Conservation (phyloP, 2,888 invertebrate species). For the Polymixis flavicincta region DNA sequence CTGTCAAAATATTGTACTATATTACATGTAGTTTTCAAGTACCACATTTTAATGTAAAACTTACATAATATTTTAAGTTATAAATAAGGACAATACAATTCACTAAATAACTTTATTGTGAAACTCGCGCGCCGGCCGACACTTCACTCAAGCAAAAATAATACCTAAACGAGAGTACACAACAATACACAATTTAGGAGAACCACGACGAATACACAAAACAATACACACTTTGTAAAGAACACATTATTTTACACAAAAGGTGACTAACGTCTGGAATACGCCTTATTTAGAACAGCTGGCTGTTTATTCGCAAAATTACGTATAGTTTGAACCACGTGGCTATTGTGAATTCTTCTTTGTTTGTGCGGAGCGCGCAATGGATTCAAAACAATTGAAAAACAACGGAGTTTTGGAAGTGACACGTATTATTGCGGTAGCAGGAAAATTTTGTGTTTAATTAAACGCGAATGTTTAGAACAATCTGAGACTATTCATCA, state of each 20-base stretch:
- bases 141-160: background rate
- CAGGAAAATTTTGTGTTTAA: constrained; percentile 47
- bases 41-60: background rate
- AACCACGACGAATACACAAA: constrained; percentile 25
- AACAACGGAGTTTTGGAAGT: constrained; percentile 49
- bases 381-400: constrained; percentile 49
- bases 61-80: background rate
- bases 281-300: constrained; percentile 27
- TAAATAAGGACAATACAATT: constrained; percentile 5
- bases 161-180: constrained; percentile 16
- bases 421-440: constrained; percentile 59
- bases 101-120: constrained; percentile 10
- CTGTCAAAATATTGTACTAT: too few species aligned
- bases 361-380: constrained; percentile 43
- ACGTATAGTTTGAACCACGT: constrained; percentile 50
- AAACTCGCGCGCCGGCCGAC: constrained; percentile 1
- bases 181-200: constrained; percentile 34
- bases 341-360: constrained; percentile 32
- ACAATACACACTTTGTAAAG: constrained; percentile 55
- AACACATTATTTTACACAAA: constrained; percentile 62
- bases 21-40: background rate
- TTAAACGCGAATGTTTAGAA: constrained; percentile 49
- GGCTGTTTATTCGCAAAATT: constrained; percentile 36
- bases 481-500: constrained; percentile 42
- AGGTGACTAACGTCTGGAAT: constrained; percentile 57